Conservation (phyloP, 2,113 vertebrate genomes). For the Lepidothrix coronata region DNA sequence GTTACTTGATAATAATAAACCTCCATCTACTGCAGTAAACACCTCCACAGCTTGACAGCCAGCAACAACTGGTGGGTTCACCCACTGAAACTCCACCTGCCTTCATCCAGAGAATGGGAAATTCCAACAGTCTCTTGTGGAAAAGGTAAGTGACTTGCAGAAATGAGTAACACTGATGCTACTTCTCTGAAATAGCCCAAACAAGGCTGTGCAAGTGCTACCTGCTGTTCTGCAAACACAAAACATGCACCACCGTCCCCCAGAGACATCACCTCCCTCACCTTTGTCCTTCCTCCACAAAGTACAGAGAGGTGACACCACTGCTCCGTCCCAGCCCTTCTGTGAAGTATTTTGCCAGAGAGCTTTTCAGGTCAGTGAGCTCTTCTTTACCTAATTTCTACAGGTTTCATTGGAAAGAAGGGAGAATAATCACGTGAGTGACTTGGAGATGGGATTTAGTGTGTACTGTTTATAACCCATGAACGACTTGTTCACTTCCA, state of each 20-base stretch:
- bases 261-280: constrained; percentile 40
- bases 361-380: constrained; percentile 76
- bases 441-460: neutral
- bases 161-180: neutral
- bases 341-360: constrained; percentile 82
- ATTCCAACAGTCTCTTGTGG: neutral
- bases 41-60: neutral
- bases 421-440: neutral
- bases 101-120: neutral
- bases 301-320: constrained; percentile 89
- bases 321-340: constrained; percentile 84
- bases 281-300: constrained; percentile 93
- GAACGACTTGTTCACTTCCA: neutral
- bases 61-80: neutral
- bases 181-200: neutral
- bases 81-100: neutral
- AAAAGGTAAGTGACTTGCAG: neutral
- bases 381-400: constrained; percentile 87
- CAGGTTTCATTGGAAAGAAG: neutral
- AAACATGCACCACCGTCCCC: neutral
- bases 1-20: neutral
- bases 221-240: neutral
- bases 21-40: neutral
- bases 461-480: neutral
- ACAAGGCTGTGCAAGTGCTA: neutral